Evolutionary conservation across 2,888 invertebrate genomes (phyloP), one percentile per base, ranked within the genome.

Genomic region (Campaea margaritaria): DNA sequence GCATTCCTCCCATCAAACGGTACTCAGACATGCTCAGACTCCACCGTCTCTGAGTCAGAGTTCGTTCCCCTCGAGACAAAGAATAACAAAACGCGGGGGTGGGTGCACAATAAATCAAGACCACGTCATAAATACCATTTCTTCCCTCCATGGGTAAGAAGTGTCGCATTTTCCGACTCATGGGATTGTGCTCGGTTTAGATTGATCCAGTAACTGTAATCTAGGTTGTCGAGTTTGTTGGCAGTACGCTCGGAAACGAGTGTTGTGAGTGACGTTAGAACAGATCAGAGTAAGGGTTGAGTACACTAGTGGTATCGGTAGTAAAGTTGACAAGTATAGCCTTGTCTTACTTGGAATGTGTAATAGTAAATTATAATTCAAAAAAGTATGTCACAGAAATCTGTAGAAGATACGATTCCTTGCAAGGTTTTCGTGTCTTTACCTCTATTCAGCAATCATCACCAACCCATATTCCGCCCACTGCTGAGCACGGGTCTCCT

Each of bases 101-200:
- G 73, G 71, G 69, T 67, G 47, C 64, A 73, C 72, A 69, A 81
- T 81, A 81, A 81, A 81, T 81, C 81, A 81, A 74, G 70, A 73
- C 72, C 58, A 76, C 76, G 79, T 81, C 81, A 81, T 81, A 81
- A 79, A 81, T 80, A 75, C 77, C 78, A 77, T 76, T 69, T 71
- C 67, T 68, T 71, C 71, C 69, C 67, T 70, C 67, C 54, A 68
- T 70, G 72, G 70, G 78, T 78, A 81, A 80, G 70, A 73, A 73
- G 81, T 81, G 81, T 81, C 81, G 77, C 81, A 76, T 81, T 81
- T 81, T 81, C 81, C 81, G 75, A 78, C 72, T 81, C 81, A 81
- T 81, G 77, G 64, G 64, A 52, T 56, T 13, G n/a, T 47, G 51
- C 7, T 41, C 7, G 7, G 15, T 56, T 61, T 51, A 11, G 4